A percentile compares a stretch with the other conserved stretches of the same genome.
Conservation (phyloP, 2,888 invertebrate species). For the Monopis laevigella region DNA sequence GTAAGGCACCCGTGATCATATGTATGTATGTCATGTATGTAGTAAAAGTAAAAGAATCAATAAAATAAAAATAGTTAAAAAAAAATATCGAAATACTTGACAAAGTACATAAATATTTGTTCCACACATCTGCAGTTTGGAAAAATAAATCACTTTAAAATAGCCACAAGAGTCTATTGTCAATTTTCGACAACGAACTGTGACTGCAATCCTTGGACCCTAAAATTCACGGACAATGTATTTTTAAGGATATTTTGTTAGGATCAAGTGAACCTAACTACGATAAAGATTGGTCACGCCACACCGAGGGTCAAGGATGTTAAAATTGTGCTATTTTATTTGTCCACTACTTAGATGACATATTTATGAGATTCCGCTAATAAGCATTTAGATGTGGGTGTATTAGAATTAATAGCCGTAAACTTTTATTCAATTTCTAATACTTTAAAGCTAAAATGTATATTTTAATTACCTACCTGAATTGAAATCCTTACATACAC, state of each 20-base stretch:
- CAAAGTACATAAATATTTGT: slow-evolving; percentile 3
- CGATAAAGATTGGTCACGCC: slow-evolving; percentile 52
- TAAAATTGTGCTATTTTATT: slow-evolving; percentile 36
- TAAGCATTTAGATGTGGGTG: slow-evolving; percentile 36
- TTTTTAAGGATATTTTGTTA: slow-evolving; percentile 48
- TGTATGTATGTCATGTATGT: no score
- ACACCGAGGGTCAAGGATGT: slow-evolving; percentile 44
- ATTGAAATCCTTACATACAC: no score
- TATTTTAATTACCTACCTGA: no score
- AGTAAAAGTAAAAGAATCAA: no score
- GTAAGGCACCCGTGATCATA: no score
- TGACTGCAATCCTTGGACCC: slow-evolving; percentile 50
- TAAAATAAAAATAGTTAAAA: no score
- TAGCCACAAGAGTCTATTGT: slow-evolving; percentile 22
- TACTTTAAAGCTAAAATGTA: no score
- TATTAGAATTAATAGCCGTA: slow-evolving; percentile 20
- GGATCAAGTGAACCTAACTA: slow-evolving; percentile 54
- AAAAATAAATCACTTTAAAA: slow-evolving; percentile 12
- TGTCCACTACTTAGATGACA: slow-evolving; percentile 38
- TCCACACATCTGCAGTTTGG: slow-evolving; percentile 4
- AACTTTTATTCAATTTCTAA: no score
- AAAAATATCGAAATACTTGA: no score
- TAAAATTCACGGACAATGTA: slow-evolving; percentile 56
- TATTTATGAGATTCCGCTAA: slow-evolving; percentile 43
- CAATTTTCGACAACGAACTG: slow-evolving; percentile 40